Conservation (phyloP, 2,113 vertebrate genomes). For the Brachypteracias leptosomus region DNA sequence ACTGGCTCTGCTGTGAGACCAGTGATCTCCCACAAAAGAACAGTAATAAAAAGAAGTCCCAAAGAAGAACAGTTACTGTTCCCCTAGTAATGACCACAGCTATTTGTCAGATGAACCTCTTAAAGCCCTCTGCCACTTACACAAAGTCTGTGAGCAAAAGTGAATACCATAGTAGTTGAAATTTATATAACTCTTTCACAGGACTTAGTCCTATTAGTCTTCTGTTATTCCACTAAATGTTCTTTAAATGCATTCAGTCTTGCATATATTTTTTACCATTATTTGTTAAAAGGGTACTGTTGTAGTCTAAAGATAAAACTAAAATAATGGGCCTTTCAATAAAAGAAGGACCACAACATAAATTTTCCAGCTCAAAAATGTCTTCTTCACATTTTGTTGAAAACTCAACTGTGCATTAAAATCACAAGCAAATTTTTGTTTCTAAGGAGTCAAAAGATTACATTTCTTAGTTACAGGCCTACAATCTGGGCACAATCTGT, state of each 20-base stretch:
- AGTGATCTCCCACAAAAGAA: background rate
- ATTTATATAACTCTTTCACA: background rate
- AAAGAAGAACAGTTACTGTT: background rate
- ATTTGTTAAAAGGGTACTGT: background rate
- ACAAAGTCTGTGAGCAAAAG: background rate
- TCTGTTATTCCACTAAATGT: background rate
- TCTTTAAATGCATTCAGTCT: background rate
- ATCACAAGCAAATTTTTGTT: background rate
- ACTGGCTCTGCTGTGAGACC: background rate
- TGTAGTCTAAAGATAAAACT: background rate
- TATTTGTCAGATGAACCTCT: background rate
- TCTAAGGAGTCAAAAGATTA: conserved; percentile 6
- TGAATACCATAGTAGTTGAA: background rate
- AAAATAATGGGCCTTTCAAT: background rate
- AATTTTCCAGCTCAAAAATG: background rate
- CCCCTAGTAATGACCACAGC: background rate
- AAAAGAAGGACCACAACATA: background rate
- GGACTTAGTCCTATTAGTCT: background rate
- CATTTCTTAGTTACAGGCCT: background rate
- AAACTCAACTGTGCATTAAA: background rate
- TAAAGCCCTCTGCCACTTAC: background rate
- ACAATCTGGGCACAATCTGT: conserved; percentile 1
- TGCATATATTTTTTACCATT: background rate
- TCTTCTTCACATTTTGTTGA: background rate
- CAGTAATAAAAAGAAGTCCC: background rate